Conservation (phyloP, 2,888 invertebrate genomes). For the Torymus tubicola region DNA sequence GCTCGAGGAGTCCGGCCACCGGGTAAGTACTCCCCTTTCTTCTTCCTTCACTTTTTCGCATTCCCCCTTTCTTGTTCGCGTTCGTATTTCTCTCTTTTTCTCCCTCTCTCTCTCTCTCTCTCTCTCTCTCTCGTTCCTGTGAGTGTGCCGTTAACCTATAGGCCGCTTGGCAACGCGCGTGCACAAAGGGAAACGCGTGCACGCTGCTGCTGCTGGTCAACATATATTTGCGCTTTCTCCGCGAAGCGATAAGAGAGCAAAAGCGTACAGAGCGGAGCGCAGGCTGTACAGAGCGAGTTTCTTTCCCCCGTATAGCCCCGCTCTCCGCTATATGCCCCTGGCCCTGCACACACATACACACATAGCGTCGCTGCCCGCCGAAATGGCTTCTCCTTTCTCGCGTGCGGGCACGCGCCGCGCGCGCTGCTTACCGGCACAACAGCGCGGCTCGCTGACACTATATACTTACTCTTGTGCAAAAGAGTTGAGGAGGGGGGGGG, state of each 20-base stretch:
- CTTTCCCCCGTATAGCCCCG: too few species aligned
- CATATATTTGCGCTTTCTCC: too few species aligned
- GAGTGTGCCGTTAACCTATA: background rate
- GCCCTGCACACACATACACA: too few species aligned
- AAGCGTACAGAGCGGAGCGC: too few species aligned
- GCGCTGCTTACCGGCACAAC: background rate
- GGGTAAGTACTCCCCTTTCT: conserved; percentile 67
- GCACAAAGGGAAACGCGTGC: background rate
- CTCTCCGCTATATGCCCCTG: too few species aligned
- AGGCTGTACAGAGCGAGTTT: too few species aligned
- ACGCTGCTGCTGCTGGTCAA: too few species aligned
- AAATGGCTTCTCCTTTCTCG: conserved; percentile 49
- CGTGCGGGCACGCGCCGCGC: conserved; percentile 1
- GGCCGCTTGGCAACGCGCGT: conserved; percentile 35
- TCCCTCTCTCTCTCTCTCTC: conserved; percentile 23
- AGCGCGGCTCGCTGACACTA: too few species aligned
- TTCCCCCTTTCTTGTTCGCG: background rate
- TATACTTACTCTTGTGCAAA: too few species aligned
- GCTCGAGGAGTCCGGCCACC: conserved; percentile 74
- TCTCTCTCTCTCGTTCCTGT: conserved; percentile 14
- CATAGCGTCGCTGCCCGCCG: conserved; percentile 42
- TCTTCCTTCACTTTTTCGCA: conserved; percentile 42
- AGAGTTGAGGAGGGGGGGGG: too few species aligned
- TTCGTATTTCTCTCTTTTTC: conserved; percentile 13
- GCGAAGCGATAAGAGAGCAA: too few species aligned